phyloP scores from a whole-genome alignment of 2,888 invertebrate species.

The Apeira syringaria region DNA sequence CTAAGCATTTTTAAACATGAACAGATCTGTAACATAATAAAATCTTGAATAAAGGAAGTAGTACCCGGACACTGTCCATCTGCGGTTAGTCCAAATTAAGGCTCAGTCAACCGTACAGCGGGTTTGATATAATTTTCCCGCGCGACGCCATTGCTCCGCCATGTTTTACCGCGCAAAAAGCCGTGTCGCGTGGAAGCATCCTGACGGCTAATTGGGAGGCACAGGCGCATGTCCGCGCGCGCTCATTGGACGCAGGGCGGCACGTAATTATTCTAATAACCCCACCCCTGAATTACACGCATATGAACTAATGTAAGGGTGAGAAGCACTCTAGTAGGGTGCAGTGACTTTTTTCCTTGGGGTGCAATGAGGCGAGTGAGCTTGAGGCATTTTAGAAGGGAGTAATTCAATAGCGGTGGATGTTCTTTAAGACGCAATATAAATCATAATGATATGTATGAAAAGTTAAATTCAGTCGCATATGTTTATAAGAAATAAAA shows the following conservation, averaged over 20 bases:
- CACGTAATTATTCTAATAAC: slow-evolving; percentile 77
- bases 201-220: slow-evolving; percentile 70
- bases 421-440: no score
- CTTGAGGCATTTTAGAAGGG: slow-evolving; percentile 20
- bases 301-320: slow-evolving; percentile 21
- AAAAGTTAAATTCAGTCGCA: no score
- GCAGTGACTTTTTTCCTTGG: slow-evolving; percentile 2
- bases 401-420: slow-evolving; percentile 10
- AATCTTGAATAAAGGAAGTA: no score
- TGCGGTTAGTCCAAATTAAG: no score
- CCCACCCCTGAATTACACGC: slow-evolving; percentile 73
- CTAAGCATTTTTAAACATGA: no score
- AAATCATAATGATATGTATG: no score
- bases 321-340: not conserved
- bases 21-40: no score
- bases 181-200: slow-evolving; percentile 49
- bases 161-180: slow-evolving; percentile 60
- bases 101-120: no score
- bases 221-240: slow-evolving; percentile 49
- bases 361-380: slow-evolving; percentile 13
- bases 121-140: slow-evolving; percentile 33
- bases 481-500: no score
- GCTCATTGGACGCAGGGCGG: slow-evolving; percentile 70
- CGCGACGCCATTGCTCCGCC: slow-evolving; percentile 47
- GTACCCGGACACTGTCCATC: no score